A percentile compares a stretch with the other conserved stretches of the same genome.
Evolutionary conservation across 2,888 invertebrate genomes (phyloP).

Genomic region (Drosophila setosimentum): DNA sequence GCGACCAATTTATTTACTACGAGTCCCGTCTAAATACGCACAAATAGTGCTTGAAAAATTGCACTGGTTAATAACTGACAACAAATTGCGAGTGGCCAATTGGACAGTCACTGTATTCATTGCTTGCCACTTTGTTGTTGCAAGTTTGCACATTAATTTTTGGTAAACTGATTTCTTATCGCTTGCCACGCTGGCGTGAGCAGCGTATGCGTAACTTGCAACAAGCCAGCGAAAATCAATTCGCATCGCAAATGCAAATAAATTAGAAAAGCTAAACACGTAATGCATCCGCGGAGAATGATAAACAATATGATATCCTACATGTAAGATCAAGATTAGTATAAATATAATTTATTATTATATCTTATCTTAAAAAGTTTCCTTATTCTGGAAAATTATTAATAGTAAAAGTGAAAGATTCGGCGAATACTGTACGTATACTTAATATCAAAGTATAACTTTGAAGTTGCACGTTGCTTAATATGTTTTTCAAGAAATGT

Average conservation of each 20-base stretch:
- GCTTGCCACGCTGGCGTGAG: slow-evolving; percentile 42
- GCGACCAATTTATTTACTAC: slow-evolving; percentile 12
- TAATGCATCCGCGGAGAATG: background rate
- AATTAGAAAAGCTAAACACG: slow-evolving; percentile 50
- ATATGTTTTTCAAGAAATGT: too few species aligned
- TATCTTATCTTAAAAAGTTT: too few species aligned
- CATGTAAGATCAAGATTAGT: too few species aligned
- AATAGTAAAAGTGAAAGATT: background rate
- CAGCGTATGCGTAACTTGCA: slow-evolving; percentile 72
- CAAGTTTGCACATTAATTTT: slow-evolving; percentile 67
- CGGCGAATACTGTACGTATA: background rate
- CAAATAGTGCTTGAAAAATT: slow-evolving; percentile 64
- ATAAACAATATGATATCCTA: slow-evolving; percentile 12
- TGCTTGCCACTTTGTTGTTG: slow-evolving; percentile 33
- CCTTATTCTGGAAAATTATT: background rate
- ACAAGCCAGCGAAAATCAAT: slow-evolving; percentile 59
- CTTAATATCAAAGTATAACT: background rate
- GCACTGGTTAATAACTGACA: slow-evolving; percentile 75
- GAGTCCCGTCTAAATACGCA: slow-evolving; percentile 42
- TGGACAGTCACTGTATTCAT: slow-evolving; percentile 1
- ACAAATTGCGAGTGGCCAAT: slow-evolving; percentile 59
- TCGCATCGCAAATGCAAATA: slow-evolving; percentile 65
- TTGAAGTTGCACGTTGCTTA: too few species aligned
- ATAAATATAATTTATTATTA: too few species aligned
- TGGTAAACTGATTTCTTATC: slow-evolving; percentile 73